Evolutionary conservation across 2,888 invertebrate genomes (phyloP).

Genomic region (Plusia festucae): DNA sequence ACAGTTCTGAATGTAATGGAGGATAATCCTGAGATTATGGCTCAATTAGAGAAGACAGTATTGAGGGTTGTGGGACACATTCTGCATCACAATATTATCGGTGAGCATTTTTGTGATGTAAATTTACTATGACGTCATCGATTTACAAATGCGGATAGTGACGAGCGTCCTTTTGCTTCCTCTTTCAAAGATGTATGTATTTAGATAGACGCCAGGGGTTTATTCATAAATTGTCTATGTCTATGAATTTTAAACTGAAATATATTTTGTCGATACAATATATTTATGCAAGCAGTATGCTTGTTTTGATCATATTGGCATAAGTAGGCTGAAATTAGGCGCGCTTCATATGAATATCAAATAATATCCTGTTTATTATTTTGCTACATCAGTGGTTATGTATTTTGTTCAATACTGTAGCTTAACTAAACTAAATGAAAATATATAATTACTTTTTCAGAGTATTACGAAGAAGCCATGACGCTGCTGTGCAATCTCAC

Average conservation of each 20-base stretch:
- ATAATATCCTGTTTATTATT: not conserved
- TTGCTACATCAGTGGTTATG: not conserved
- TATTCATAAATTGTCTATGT: slow-evolving; percentile 16
- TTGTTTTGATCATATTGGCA: slow-evolving; percentile 14
- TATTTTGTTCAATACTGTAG: not conserved
- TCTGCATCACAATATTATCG: slow-evolving; percentile 94
- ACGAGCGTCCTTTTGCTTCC: not conserved
- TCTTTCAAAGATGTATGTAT: slow-evolving; percentile 3
- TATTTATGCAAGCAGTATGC: not conserved
- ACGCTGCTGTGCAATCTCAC: slow-evolving; percentile 97
- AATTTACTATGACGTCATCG: slow-evolving; percentile 1
- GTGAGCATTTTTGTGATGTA: slow-evolving; percentile 81
- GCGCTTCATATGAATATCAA: slow-evolving; percentile 14
- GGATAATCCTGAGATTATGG: slow-evolving; percentile 94
- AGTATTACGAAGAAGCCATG: slow-evolving; percentile 99
- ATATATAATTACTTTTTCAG: slow-evolving; percentile 82
- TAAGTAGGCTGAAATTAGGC: slow-evolving; percentile 5
- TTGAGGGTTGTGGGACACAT: slow-evolving; percentile 96
- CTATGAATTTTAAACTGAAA: slow-evolving; percentile 9
- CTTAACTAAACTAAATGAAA: not conserved
- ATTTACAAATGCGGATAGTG: slow-evolving; percentile 7
- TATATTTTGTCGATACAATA: slow-evolving; percentile 14
- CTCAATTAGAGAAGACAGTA: slow-evolving; percentile 96
- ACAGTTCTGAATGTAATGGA: slow-evolving; percentile 98
- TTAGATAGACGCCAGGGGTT: slow-evolving; percentile 12